phyloP scores from a whole-genome alignment of 1,140 invertebrate species.

The Drosophila busckii region DNA sequence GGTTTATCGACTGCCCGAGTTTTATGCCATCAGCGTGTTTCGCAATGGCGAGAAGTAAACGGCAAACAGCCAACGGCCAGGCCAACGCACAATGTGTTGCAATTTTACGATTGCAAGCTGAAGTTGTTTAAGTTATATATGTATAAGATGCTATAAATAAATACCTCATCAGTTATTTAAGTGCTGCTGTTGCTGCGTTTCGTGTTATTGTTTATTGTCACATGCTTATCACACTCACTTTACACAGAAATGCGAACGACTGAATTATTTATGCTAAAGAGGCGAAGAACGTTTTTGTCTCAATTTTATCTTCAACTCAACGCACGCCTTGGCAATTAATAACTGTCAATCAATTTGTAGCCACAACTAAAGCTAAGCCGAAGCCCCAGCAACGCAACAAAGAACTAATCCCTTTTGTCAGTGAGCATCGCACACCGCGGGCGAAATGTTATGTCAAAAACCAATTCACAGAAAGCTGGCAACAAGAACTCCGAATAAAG shows the following conservation, averaged over 20 bases:
- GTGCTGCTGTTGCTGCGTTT: slow-evolving; percentile 16
- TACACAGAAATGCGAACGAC: slow-evolving; percentile 38
- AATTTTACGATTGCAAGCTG: slow-evolving; percentile 20
- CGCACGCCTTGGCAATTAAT: slow-evolving; percentile 61
- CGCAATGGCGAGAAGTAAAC: slow-evolving; percentile 48
- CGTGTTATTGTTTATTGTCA: slow-evolving; percentile 4
- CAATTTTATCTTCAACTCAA: neutral
- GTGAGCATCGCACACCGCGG: slow-evolving; percentile 46
- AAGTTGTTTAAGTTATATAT: slow-evolving; percentile 47
- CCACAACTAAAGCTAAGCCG: slow-evolving; percentile 41
- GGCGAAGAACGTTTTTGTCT: neutral
- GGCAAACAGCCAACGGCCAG: neutral
- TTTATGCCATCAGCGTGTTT: slow-evolving; percentile 72
- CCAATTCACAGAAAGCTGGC: slow-evolving; percentile 58
- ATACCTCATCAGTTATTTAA: slow-evolving; percentile 45
- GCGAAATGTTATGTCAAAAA: slow-evolving; percentile 64
- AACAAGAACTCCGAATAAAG: slow-evolving; percentile 28
- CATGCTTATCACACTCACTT: slow-evolving; percentile 27
- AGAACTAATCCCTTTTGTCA: slow-evolving; percentile 71
- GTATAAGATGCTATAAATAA: slow-evolving; percentile 67
- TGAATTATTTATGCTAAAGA: slow-evolving; percentile 56
- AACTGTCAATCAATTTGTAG: slow-evolving; percentile 71
- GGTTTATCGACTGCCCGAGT: slow-evolving; percentile 67
- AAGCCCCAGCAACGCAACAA: slow-evolving; percentile 45
- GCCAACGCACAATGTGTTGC: too few relatives aligned